Base-by-base conservation (phyloP, 2,888 invertebrate species). In the Limnephilus lunatus region DNA sequence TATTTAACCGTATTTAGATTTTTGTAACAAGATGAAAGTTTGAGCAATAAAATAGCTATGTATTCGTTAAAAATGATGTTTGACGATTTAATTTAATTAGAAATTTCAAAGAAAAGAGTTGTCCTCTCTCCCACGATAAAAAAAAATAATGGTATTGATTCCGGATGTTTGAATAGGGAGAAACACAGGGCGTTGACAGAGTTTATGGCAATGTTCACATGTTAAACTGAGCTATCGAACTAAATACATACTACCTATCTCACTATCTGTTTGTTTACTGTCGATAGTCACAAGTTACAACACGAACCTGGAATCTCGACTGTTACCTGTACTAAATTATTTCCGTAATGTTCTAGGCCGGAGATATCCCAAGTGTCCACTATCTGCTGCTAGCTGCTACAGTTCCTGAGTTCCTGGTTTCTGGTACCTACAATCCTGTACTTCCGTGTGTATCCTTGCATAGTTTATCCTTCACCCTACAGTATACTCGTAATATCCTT, bases 181-280 rank as follows among this genome's bases (percentile, higher is more conserved):
- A 86, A 81, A 81, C 81, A 68, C 88, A 89, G 88, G 81, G 88
- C 88, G 88, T 89, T 89, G 32, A 53, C 90, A 53, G 53, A 80
- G 88, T 92, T 92, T 92, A 92, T 92, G 92, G 68, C 90, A 90
- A 87, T 90, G 92, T 85, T 90, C 90, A 92, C 90, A 92, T 87
- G 87, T 90, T 92, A 53, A 90, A 87, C 90, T 87, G 48, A 90
- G 81, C 68, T 87, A 87, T 90, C 85, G 90, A 90, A 83, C 90
- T 85, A 91, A 91, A 91, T 68, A 89, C 88, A 89, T 81, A 89
- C 80, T 89, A 81, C 88, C 81, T 89, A 80, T 80, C 88, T 89
- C 88, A 31, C 68, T 32, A 88, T 90, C 91, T 85, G 91, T 91
- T 80, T 83, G 86, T 91, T 80, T 83, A 83, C 91, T 91, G 89